Base-by-base conservation (phyloP, 2,888 invertebrate species). In the Alloscopus bannaensis region DNA sequence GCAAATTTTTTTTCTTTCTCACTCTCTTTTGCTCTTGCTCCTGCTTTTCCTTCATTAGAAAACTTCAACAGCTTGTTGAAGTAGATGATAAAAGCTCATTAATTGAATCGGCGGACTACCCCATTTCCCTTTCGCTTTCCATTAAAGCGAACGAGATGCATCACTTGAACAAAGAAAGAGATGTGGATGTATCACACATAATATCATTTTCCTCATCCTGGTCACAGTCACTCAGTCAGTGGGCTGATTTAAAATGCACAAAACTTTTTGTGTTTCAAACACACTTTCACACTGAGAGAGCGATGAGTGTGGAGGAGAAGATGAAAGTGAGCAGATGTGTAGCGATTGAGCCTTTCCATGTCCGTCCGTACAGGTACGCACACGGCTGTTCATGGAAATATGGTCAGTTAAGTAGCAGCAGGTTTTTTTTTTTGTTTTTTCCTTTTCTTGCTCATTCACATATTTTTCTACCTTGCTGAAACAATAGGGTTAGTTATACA, bases 211-310 rank as follows among this genome's bases (percentile, higher is more conserved):
- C 59, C 20, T 52, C 8, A 66, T 66, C 20, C 36, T 59, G 47
- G 73, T 73, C 75, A 65, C 59, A 68, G 75, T 68, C 68, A 76
- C 66, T 76, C 75, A 76, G 75, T 76, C 75, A 76, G 66, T 76
- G 60, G 75, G 68, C 66, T 68, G 66, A 76, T 76, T 76, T 76
- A 76, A 62, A 59, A 68, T 75, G 75, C 52, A n/a, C n/a, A n/a
- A 52, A 52, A 20, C 6, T 36, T 36, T 36, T 36, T 52, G 20
- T 52, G 52, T 52, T 52, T 52, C 52, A 20, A 52, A 52, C 22
- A 36, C 52, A 24, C 22, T 52, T 36, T 36, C 13, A 36, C 13
- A 8, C 52, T 52, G 8, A 36, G 13, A 13, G 8, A 8, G 36
- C 36, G 6, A 36, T 13, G 6, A 36, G 36, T 36, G 36, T 36